These are phyloP conservation scores for Channa argus DNA, from an alignment of 2,113 vertebrate genomes.

Conservation along the genomic window DNA sequence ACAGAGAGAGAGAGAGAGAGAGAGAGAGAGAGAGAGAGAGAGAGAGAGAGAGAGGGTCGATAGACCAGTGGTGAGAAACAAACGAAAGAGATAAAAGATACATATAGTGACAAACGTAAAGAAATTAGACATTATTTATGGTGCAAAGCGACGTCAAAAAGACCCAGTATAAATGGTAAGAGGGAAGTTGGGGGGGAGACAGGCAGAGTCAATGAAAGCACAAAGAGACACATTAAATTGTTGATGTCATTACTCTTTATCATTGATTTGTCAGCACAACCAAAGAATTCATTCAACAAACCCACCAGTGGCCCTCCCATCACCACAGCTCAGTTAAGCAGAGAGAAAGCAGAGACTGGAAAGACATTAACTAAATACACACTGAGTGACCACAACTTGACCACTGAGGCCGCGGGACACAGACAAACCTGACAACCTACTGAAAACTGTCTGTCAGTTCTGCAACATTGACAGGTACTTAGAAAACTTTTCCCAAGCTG, in stretches of 20 bases:
- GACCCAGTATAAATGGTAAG: slow-evolving; percentile 37
- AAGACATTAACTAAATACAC: slow-evolving; percentile 42
- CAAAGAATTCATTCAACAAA: slow-evolving; percentile 77
- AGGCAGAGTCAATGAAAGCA: slow-evolving; percentile 64
- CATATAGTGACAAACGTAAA: slow-evolving; percentile 66
- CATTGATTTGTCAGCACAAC: slow-evolving; percentile 80
- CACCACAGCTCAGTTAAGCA: slow-evolving; percentile 51
- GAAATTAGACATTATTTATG: slow-evolving; percentile 62
- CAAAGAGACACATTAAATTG: slow-evolving; percentile 70
- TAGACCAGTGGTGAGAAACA: slow-evolving; percentile 73
- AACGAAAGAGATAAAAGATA: slow-evolving; percentile 72
- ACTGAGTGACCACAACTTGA: slow-evolving; percentile 19
- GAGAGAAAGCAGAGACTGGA: slow-evolving; percentile 13
- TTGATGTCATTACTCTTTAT: slow-evolving; percentile 80
- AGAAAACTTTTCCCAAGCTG: neutral
- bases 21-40: slow-evolving; percentile 34
- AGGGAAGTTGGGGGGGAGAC: slow-evolving; percentile 13
- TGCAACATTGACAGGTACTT: neutral
- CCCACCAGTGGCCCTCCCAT: slow-evolving; percentile 60
- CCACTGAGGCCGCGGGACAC: neutral
- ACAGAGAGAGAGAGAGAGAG: slow-evolving; percentile 72
- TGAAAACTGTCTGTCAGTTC: neutral
- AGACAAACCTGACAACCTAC: slow-evolving; percentile 19
- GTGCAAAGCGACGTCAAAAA: slow-evolving; percentile 56
- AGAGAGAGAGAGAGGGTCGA: slow-evolving; percentile 62